Evolutionary conservation across 2,113 vertebrate species (phyloP).

Genomic region (Pangasianodon hypophthalmus): DNA sequence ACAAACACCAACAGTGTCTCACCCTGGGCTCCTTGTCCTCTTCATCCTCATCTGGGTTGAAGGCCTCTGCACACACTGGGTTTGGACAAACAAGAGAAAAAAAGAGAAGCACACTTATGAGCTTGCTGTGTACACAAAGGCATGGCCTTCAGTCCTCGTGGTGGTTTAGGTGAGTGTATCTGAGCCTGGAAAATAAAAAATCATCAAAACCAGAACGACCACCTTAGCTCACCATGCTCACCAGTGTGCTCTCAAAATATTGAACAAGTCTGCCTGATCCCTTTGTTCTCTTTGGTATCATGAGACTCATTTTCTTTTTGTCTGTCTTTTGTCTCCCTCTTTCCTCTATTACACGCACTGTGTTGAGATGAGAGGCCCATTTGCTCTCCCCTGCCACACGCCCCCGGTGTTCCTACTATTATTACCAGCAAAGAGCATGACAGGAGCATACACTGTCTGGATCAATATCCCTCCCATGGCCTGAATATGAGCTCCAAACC

Average conservation of each 20-base stretch:
- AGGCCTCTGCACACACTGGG: conserved; percentile 95
- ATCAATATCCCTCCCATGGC: conserved; percentile 39
- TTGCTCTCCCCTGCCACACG: conserved; percentile 38
- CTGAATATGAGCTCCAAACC: background rate
- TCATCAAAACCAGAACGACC: background rate
- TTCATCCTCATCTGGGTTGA: conserved; percentile 98
- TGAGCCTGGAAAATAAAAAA: background rate
- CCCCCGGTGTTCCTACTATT: conserved; percentile 37
- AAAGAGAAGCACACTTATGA: background rate
- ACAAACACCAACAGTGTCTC: conserved; percentile 54
- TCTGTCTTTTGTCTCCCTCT: conserved; percentile 40
- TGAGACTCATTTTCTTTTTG: background rate
- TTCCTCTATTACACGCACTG: conserved; percentile 25
- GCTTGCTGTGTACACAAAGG: background rate
- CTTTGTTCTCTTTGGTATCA: conserved; percentile 1
- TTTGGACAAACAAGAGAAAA: conserved; percentile 60
- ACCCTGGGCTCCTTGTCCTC: conserved; percentile 92
- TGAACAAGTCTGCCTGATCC: background rate
- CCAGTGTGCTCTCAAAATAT: conserved; percentile 27
- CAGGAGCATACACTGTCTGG: conserved; percentile 42
- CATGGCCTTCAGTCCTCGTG: background rate
- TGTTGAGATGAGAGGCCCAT: conserved; percentile 42
- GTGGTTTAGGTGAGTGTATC: background rate
- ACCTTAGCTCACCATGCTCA: background rate
- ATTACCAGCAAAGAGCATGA: conserved; percentile 27